Evolutionary conservation across 2,888 invertebrate species (phyloP).

Genomic region (Neria commutata): DNA sequence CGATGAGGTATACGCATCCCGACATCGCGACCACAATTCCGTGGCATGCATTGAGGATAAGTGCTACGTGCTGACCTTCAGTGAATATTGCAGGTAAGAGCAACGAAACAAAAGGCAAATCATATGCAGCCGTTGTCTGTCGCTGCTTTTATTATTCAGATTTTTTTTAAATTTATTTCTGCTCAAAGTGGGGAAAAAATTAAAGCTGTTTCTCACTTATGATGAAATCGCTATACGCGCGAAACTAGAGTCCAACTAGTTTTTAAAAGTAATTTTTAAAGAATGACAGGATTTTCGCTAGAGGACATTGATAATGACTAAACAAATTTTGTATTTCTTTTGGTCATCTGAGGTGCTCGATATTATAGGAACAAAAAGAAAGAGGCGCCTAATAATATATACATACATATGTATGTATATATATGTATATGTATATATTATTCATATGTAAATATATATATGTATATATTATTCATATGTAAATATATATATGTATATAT

Average conservation of each 20-base stretch:
- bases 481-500: neutral
- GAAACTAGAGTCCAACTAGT: no score
- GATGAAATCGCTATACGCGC: no score
- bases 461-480: neutral
- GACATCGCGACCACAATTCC: conserved; percentile 93
- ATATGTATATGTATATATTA: neutral
- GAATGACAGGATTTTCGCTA: no score
- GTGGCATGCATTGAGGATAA: conserved; percentile 98
- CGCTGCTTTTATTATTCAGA: neutral
- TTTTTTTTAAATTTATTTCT: neutral
- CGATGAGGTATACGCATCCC: conserved; percentile 94
- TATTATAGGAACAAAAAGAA: no score
- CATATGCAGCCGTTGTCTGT: neutral
- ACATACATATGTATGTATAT: neutral
- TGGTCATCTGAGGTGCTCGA: no score
- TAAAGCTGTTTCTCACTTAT: neutral
- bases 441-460: neutral
- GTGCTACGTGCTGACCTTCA: conserved; percentile 94
- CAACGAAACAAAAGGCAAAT: neutral
- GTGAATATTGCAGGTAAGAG: conserved; percentile 91
- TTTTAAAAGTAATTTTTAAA: neutral
- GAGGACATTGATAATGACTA: no score
- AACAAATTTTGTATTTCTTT: no score
- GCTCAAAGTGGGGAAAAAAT: neutral
- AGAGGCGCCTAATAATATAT: neutral